Conservation (phyloP, 2,113 vertebrate genomes). For the Notothenia rossii region DNA sequence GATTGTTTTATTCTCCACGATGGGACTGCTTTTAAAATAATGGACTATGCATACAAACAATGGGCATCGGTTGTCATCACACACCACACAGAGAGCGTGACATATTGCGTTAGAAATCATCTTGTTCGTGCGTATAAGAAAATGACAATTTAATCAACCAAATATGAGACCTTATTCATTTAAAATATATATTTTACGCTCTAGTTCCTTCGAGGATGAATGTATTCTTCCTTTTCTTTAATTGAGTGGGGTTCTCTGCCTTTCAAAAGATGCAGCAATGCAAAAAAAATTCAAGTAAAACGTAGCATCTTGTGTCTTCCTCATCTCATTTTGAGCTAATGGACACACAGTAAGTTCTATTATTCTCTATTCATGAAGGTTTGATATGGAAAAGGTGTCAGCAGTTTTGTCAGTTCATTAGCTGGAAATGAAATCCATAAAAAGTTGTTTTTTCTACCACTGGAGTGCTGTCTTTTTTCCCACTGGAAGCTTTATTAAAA, state of each 20-base stretch:
- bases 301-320: not conserved
- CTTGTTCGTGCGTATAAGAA: not conserved
- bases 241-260: not conserved
- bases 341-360: not conserved
- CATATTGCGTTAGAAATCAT: not conserved
- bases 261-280: not conserved
- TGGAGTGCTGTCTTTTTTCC: too few relatives aligned
- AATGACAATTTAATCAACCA: not conserved
- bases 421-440: too few relatives aligned
- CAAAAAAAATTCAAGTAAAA: not conserved
- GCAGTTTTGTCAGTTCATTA: not conserved
- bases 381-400: not conserved
- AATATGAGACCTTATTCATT: not conserved
- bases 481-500: too few relatives aligned
- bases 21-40: conserved; percentile 17
- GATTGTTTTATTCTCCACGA: not conserved
- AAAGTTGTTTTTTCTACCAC: too few relatives aligned
- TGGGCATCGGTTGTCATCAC: conserved; percentile 3
- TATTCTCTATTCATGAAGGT: not conserved
- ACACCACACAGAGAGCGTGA: not conserved
- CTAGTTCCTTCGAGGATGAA: not conserved
- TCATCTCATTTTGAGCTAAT: not conserved
- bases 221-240: not conserved
- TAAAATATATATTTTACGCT: not conserved
- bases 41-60: conserved; percentile 1